These are phyloP conservation scores for Empis livida DNA, from an alignment of 2,888 invertebrate genomes.

Conservation along the genomic window DNA sequence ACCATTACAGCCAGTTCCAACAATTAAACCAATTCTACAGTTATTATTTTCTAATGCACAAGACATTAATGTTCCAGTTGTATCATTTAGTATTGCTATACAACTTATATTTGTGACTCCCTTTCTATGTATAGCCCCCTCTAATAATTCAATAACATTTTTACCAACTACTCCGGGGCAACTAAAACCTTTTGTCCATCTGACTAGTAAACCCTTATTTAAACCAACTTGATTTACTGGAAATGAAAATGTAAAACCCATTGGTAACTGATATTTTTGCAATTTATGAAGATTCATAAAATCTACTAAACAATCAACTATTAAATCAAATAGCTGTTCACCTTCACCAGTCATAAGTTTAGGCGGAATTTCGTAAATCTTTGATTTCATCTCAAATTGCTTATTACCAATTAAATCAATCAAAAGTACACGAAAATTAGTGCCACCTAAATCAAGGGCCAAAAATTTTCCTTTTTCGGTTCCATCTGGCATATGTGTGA, in stretches of 20 bases:
- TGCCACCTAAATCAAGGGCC: conserved; percentile 94
- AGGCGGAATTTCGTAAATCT: conserved; percentile 90
- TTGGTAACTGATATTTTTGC: conserved; percentile 58
- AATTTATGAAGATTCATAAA: conserved; percentile 75
- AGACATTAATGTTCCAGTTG: conserved; percentile 86
- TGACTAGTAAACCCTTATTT: conserved; percentile 67
- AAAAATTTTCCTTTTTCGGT: conserved; percentile 87
- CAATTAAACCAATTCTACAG: conserved; percentile 57
- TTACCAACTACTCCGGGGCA: conserved; percentile 79
- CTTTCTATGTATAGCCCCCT: conserved; percentile 72
- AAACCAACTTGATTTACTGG: conserved; percentile 77
- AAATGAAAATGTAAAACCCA: conserved; percentile 96
- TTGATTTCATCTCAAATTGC: conserved; percentile 84
- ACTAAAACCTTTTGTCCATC: conserved; percentile 94
- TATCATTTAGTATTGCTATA: conserved; percentile 86
- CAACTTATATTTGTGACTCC: conserved; percentile 72
- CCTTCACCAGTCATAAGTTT: conserved; percentile 88
- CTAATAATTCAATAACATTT: conserved; percentile 77
- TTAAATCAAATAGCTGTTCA: conserved; percentile 79
- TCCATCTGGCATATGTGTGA: conserved; percentile 87
- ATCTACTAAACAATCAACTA: conserved; percentile 79
- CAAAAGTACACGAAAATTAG: conserved; percentile 90
- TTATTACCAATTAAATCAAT: conserved; percentile 66
- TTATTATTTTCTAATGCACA: conserved; percentile 70
- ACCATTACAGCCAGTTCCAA: conserved; percentile 89